Percentiles rank a stretch among this genome's conserved stretches.
phyloP scores from a whole-genome alignment of 2,888 invertebrate genomes.

The Napeogenes sylphis region DNA sequence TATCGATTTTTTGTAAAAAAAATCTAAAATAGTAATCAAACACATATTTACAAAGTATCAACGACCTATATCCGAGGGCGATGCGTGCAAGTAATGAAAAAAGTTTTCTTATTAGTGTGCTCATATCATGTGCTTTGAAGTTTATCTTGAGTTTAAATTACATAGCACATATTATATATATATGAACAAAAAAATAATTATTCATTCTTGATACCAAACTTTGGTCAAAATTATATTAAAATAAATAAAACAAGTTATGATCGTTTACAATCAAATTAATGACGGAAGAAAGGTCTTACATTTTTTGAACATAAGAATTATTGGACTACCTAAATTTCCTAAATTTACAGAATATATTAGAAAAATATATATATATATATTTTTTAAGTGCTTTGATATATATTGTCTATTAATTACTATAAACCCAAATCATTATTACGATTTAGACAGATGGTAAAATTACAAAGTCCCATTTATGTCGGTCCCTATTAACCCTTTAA shows the following conservation, averaged over 20 bases:
- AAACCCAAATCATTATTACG: conserved; percentile 57
- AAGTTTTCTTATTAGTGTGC: conserved; percentile 5
- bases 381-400: too few relatives aligned
- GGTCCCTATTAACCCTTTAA: conserved; percentile 62
- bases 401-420: conserved; percentile 34
- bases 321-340: too few relatives aligned
- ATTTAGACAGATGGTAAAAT: conserved; percentile 38
- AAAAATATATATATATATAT: too few relatives aligned
- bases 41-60: not conserved
- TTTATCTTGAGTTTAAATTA: not conserved
- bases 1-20: too few relatives aligned
- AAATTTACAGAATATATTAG: too few relatives aligned
- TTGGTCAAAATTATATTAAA: too few relatives aligned
- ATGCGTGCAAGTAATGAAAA: conserved; percentile 1
- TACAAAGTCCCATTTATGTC: conserved; percentile 64
- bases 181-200: not conserved
- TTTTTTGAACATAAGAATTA: too few relatives aligned
- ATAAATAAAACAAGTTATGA: too few relatives aligned
- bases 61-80: conserved; percentile 1
- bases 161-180: not conserved
- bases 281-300: too few relatives aligned
- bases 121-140: not conserved
- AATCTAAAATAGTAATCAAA: too few relatives aligned
- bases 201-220: too few relatives aligned
- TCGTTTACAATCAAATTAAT: too few relatives aligned